Percentiles rank a stretch among this genome's conserved stretches.
phyloP scores from a whole-genome alignment of 2,888 invertebrate species.

The Nomada hirtipes region DNA sequence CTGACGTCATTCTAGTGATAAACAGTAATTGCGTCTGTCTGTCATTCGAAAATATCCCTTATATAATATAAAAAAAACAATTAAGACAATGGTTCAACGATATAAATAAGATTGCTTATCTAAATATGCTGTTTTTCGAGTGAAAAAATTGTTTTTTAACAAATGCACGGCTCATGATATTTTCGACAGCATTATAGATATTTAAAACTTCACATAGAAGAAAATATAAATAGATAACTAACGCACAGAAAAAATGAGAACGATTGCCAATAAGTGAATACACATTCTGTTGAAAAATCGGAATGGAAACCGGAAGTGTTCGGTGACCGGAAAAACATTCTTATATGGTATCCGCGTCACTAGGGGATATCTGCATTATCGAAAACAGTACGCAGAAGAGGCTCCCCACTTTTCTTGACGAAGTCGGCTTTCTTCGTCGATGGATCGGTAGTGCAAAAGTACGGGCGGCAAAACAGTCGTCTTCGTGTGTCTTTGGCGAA shows the following conservation, averaged over 20 bases:
- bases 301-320: constrained; percentile 56
- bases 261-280: not conserved
- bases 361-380: constrained; percentile 63
- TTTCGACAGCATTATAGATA: no score
- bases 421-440: constrained; percentile 68
- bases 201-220: not conserved
- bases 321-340: constrained; percentile 49
- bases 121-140: not conserved
- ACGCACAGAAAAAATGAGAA: no score
- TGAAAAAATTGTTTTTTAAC: not conserved
- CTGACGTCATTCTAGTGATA: constrained; percentile 44
- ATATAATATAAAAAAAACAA: not conserved
- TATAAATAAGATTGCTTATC: not conserved
- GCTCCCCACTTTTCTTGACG: constrained; percentile 66
- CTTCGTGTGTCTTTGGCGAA: constrained; percentile 66
- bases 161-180: not conserved
- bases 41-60: not conserved
- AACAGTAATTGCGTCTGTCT: not conserved
- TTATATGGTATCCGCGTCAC: constrained; percentile 50
- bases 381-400: constrained; percentile 53
- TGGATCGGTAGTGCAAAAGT: constrained; percentile 66
- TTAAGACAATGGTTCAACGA: not conserved
- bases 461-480: constrained; percentile 70
- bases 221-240: no score
- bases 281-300: not conserved